Evolutionary conservation across 2,888 invertebrate genomes (phyloP).

Genomic region (Drosophila ochracea): DNA sequence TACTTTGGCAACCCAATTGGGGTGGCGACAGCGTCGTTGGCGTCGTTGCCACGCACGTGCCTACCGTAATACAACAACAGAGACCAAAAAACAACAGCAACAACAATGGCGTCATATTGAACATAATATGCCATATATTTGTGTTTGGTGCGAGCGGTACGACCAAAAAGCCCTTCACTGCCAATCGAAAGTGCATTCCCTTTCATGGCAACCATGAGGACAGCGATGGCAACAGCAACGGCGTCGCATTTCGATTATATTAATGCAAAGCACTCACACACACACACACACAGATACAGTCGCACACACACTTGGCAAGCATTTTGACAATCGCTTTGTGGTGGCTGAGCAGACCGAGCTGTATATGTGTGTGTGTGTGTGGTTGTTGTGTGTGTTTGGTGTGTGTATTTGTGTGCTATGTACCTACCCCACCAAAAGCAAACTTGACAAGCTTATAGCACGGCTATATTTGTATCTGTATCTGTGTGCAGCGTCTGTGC

Average conservation of each 20-base stretch:
- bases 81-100: conserved; percentile 61
- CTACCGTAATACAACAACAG: conserved; percentile 77
- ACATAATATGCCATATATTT: conserved; percentile 78
- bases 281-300: conserved; percentile 20
- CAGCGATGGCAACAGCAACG: conserved; percentile 38
- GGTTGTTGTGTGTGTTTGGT: conserved; percentile 18
- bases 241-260: conserved; percentile 78
- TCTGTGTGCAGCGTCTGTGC: conserved; percentile 44
- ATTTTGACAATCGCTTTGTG: conserved; percentile 52
- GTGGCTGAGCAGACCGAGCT: conserved; percentile 50
- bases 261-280: conserved; percentile 74
- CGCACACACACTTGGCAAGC: conserved; percentile 8
- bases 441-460: conserved; percentile 76
- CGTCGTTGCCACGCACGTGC: conserved; percentile 78
- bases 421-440: conserved; percentile 85
- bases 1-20: conserved; percentile 65
- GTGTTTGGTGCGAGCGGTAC: conserved; percentile 46
- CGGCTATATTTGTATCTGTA: conserved; percentile 19
- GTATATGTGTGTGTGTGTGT: conserved; percentile 12
- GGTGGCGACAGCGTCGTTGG: conserved; percentile 63
- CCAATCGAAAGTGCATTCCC: conserved; percentile 82
- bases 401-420: conserved; percentile 34
- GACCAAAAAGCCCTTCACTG: conserved; percentile 62
- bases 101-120: conserved; percentile 73
- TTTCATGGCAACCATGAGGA: conserved; percentile 72